Percentiles rank a stretch among this genome's conserved stretches.
phyloP scores from a whole-genome alignment of 2,888 invertebrate genomes.

The Ametastegia equiseti region DNA sequence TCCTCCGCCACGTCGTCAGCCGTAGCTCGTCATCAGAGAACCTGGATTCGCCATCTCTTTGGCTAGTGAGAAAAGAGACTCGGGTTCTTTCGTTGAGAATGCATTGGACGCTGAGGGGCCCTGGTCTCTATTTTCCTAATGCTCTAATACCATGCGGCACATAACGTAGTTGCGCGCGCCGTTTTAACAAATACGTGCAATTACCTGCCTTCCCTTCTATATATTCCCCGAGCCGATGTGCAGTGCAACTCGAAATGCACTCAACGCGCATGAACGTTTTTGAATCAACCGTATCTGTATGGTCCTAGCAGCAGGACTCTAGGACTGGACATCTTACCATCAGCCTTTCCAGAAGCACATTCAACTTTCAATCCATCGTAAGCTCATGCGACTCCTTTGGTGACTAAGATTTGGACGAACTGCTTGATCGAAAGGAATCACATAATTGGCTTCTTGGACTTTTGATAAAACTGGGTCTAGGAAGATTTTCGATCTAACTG shows the following conservation, averaged over 20 bases:
- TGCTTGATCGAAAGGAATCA: too few relatives aligned
- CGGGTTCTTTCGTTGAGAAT: too few relatives aligned
- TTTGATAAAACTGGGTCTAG: too few relatives aligned
- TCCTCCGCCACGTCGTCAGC: not conserved
- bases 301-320: not conserved
- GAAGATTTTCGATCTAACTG: too few relatives aligned
- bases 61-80: too few relatives aligned
- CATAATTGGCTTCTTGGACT: too few relatives aligned
- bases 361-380: too few relatives aligned
- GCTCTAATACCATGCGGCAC: not conserved
- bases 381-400: not conserved
- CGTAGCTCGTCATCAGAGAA: too few relatives aligned
- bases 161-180: slow-evolving; percentile 1
- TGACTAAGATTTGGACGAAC: not conserved
- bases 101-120: too few relatives aligned
- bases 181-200: not conserved
- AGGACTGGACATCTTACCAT: too few relatives aligned
- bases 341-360: too few relatives aligned
- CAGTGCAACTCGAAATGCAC: slow-evolving; percentile 7
- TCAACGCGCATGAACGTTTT: slow-evolving; percentile 28
- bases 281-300: slow-evolving; percentile 6
- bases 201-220: not conserved
- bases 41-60: too few relatives aligned
- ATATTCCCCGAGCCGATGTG: not conserved
- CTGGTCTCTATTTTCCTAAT: not conserved